Conservation (phyloP, 2,888 invertebrate genomes). For the Drymonia ruficornis region DNA sequence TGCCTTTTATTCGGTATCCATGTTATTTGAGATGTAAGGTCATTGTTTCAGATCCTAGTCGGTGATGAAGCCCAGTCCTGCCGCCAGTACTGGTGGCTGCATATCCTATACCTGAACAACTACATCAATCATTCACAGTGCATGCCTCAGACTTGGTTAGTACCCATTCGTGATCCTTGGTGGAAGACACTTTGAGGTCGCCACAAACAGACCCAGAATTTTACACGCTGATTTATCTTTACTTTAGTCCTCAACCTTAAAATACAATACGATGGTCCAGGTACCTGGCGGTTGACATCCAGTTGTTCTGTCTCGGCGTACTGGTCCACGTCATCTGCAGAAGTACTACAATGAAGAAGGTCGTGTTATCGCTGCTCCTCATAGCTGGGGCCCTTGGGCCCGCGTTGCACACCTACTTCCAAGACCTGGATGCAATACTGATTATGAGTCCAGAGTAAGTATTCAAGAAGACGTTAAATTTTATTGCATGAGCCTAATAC, state of each 20-base stretch:
- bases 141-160: conserved; percentile 46
- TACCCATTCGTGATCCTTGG: too few species aligned
- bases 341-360: conserved; percentile 13
- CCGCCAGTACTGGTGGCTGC: conserved; percentile 48
- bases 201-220: too few species aligned
- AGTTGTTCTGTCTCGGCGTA: conserved; percentile 43
- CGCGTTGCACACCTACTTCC: conserved; percentile 23
- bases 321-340: conserved; percentile 29
- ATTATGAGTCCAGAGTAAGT: conserved; percentile 28
- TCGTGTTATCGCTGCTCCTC: conserved; percentile 26
- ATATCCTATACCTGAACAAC: conserved; percentile 55
- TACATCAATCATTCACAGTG: conserved; percentile 37
- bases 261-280: too few species aligned
- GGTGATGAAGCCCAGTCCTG: conserved; percentile 37
- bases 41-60: conserved; percentile 12
- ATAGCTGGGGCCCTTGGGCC: conserved; percentile 23
- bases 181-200: too few species aligned
- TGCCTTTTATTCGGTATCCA: background rate
- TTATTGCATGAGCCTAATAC: too few species aligned
- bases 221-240: too few species aligned
- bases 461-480: background rate
- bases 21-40: background rate
- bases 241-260: too few species aligned
- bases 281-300: conserved; percentile 53
- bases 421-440: conserved; percentile 22